phyloP scores from a whole-genome alignment of 2,888 invertebrate species.

The Sinotaia quadrata region DNA sequence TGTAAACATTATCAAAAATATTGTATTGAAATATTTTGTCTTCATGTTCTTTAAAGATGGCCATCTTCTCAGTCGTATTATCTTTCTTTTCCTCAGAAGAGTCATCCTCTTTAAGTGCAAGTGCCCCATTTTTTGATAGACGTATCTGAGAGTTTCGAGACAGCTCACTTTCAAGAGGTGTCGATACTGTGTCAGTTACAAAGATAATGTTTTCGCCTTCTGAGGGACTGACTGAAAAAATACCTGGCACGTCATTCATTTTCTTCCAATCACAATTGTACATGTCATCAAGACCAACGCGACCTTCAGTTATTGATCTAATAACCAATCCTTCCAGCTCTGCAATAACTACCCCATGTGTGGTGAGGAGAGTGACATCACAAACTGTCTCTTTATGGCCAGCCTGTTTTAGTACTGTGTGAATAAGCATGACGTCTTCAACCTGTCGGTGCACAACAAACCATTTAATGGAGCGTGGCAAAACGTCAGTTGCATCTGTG shows the following conservation, averaged over 20 bases:
- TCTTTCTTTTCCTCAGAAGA: neutral
- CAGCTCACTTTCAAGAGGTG: neutral
- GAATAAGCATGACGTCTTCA: conserved; percentile 43
- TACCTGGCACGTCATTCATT: neutral
- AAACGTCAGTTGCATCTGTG: conserved; percentile 32
- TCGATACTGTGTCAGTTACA: conserved; percentile 21
- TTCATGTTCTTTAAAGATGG: neutral
- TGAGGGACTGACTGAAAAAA: neutral
- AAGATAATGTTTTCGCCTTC: conserved; percentile 30
- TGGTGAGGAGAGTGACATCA: conserved; percentile 43
- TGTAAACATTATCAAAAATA: neutral
- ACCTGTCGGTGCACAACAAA: conserved; percentile 37
- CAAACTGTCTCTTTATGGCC: conserved; percentile 34
- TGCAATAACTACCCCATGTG: conserved; percentile 46
- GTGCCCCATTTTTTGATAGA: neutral
- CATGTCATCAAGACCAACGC: conserved; percentile 30
- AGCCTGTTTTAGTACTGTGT: conserved; percentile 34
- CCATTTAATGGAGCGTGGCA: conserved; percentile 42
- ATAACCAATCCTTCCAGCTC: conserved; percentile 41
- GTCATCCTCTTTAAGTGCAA: neutral
- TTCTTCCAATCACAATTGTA: conserved; percentile 33
- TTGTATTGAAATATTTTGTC: conserved; percentile 30
- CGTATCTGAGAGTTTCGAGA: neutral
- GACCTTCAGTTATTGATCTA: conserved; percentile 31
- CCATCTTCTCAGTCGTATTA: conserved; percentile 13